A percentile compares a stretch with the other conserved stretches of the same genome.
phyloP scores from a whole-genome alignment of 2,888 invertebrate genomes.

The Lamellibrachia satsuma region DNA sequence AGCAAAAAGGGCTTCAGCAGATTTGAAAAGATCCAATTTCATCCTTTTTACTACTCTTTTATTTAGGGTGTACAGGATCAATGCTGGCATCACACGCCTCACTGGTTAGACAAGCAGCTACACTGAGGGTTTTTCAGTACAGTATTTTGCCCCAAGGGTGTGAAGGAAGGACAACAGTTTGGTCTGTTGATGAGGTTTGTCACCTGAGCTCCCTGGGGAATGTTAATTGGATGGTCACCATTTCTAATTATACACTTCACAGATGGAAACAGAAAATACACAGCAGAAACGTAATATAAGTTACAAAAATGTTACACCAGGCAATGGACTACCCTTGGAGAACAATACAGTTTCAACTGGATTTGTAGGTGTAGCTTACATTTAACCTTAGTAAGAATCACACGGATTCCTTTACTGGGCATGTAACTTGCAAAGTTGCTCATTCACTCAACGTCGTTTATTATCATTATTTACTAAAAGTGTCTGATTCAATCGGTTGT shows the following conservation, averaged over 20 bases:
- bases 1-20: neutral
- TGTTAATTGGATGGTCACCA: neutral
- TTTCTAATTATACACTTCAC: neutral
- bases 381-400: neutral
- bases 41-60: neutral
- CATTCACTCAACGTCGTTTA: neutral
- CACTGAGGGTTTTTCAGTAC: neutral
- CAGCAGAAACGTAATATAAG: neutral
- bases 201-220: neutral
- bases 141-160: neutral
- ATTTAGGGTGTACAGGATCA: neutral
- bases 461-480: neutral
- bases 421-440: neutral
- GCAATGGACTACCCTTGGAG: neutral
- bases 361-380: neutral
- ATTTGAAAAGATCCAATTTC: neutral
- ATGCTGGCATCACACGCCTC: neutral
- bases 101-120: slow-evolving; percentile 4
- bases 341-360: neutral
- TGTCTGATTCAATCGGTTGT: neutral
- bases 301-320: neutral
- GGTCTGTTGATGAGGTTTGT: neutral
- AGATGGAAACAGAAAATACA: neutral
- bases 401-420: neutral
- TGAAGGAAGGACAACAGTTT: neutral